These are phyloP conservation scores for Prunella himalayana DNA, from an alignment of 2,113 vertebrate species.

Conservation along the genomic window DNA sequence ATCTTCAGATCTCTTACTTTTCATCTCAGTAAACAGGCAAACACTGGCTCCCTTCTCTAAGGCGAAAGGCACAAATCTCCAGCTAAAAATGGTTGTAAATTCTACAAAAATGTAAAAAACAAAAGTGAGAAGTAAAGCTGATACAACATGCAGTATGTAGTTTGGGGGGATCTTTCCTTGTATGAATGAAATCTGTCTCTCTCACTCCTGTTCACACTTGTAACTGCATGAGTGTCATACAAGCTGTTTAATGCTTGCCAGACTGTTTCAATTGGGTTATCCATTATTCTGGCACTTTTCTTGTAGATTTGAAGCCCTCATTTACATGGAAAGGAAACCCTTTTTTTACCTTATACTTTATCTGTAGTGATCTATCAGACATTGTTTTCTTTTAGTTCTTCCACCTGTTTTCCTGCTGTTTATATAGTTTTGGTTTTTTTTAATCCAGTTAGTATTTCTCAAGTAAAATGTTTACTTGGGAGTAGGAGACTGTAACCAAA, in stretches of 20 bases:
- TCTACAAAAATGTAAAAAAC: neutral
- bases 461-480: neutral
- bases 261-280: neutral
- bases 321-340: neutral
- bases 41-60: neutral
- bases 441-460: neutral
- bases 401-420: neutral
- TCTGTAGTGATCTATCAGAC: neutral
- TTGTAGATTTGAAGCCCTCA: neutral
- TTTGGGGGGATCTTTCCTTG: neutral
- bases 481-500: slow-evolving; percentile 3
- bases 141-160: neutral
- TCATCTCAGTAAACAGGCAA: neutral
- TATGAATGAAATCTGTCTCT: slow-evolving; percentile 17
- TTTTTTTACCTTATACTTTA: neutral
- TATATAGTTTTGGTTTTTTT: neutral
- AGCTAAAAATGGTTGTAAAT: neutral
- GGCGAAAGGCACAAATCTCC: neutral
- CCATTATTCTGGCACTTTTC: neutral
- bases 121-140: neutral
- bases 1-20: neutral
- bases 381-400: neutral
- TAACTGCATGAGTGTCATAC: neutral
- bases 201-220: neutral
- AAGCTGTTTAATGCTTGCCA: neutral